phyloP scores from a whole-genome alignment of 1,140 invertebrate species.

The Mya arenaria region DNA sequence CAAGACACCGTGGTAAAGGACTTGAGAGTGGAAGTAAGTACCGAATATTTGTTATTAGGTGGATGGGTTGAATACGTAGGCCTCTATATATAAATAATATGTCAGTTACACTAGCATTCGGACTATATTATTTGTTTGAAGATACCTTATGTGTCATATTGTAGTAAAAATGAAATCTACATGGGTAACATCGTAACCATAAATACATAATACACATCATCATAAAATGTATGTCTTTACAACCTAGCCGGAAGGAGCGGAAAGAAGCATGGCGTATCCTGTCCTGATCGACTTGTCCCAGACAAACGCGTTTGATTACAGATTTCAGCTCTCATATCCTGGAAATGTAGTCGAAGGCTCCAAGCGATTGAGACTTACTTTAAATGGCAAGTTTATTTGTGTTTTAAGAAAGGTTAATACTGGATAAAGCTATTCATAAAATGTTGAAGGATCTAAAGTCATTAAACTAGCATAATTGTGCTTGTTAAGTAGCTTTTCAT shows the following conservation, averaged over 20 bases:
- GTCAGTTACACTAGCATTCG: too few relatives aligned
- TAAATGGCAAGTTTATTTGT: conserved; percentile 3
- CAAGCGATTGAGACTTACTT: background rate
- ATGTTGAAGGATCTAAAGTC: too few relatives aligned
- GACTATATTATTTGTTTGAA: too few relatives aligned
- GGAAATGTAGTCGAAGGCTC: background rate
- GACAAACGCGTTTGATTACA: background rate
- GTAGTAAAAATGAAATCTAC: too few relatives aligned
- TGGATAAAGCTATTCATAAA: too few relatives aligned
- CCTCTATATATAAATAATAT: background rate
- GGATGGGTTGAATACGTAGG: too few relatives aligned
- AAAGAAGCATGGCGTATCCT: background rate
- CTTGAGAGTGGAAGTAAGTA: background rate
- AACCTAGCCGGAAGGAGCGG: background rate
- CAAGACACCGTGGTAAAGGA: background rate
- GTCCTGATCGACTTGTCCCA: background rate
- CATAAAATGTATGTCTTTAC: background rate
- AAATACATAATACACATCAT: background rate
- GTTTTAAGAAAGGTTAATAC: too few relatives aligned
- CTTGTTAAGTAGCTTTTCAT: too few relatives aligned
- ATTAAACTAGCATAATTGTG: too few relatives aligned
- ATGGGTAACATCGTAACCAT: background rate
- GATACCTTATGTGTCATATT: too few relatives aligned
- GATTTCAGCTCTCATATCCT: background rate
- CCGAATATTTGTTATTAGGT: too few relatives aligned